phyloP scores from a whole-genome alignment of 2,888 invertebrate genomes.

The Craniophora ligustri region DNA sequence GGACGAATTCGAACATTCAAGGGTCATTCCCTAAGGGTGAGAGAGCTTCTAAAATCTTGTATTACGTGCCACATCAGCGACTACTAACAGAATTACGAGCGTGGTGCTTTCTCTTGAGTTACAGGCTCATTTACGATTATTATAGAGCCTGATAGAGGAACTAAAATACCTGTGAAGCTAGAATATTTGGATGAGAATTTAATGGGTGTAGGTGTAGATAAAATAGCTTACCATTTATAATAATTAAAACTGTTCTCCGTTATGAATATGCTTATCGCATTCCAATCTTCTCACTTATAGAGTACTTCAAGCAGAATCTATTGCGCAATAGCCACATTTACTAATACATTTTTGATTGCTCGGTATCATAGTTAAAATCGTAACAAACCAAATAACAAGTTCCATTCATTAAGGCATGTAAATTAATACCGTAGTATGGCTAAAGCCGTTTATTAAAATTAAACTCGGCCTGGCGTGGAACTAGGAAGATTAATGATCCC shows the following conservation, averaged over 20 bases:
- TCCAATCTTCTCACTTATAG: slow-evolving; percentile 5
- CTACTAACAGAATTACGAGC: slow-evolving; percentile 76
- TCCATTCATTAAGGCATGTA: slow-evolving; percentile 78
- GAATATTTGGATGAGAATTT: neutral
- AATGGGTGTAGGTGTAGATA: neutral
- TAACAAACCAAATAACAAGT: slow-evolving; percentile 67
- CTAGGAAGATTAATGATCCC: slow-evolving; percentile 88
- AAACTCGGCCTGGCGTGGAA: slow-evolving; percentile 85
- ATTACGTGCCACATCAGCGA: slow-evolving; percentile 78
- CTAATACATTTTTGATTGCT: slow-evolving; percentile 57
- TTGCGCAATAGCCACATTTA: slow-evolving; percentile 34
- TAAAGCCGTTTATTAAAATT: slow-evolving; percentile 87
- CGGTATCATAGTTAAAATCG: slow-evolving; percentile 64
- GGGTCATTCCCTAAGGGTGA: slow-evolving; percentile 73
- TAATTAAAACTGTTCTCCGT: neutral
- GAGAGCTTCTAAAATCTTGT: slow-evolving; percentile 72
- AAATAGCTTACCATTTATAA: neutral
- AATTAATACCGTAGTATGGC: slow-evolving; percentile 81
- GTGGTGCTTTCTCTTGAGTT: slow-evolving; percentile 72
- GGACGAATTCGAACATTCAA: slow-evolving; percentile 75
- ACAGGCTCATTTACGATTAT: slow-evolving; percentile 75
- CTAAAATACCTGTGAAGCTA: slow-evolving; percentile 15
- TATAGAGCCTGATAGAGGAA: slow-evolving; percentile 56
- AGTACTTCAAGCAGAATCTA: slow-evolving; percentile 19
- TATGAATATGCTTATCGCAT: slow-evolving; percentile 8